Base-by-base conservation (phyloP, 1,140 invertebrate species). In the Drosophila dunni region DNA sequence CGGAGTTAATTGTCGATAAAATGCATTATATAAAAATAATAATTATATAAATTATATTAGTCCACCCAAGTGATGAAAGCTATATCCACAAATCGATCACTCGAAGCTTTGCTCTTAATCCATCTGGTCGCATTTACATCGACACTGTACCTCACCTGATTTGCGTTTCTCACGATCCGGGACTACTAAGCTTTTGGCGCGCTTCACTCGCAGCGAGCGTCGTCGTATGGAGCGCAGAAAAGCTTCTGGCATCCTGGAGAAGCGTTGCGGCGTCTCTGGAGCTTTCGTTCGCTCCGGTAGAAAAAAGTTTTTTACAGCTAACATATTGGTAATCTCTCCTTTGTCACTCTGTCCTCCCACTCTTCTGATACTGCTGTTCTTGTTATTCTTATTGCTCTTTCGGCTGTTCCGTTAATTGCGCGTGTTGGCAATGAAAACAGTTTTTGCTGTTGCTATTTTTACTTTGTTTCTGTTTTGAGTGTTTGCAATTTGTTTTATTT, bases 221-320 rank as follows among this genome's bases (percentile, higher is more conserved):
- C 95, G 90, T 68, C 95, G 93, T 69, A 96, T 94, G 46, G 95
- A 95, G 44, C 95, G 93, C 81, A 96, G 93, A 71, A 96, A 94
- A 54, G 94, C 94, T 91, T 95, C 95, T 0, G 95, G 94, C 94
- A 95, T 95, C 66, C 94, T 91, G 46, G 93, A 93, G 73, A 93
- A 93, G 56, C 91, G 82, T 50, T 92, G 91, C 44, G 93, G 91
- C 24, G 93, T 93, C 54, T 94, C 94, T 24, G 93, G 93, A 77
- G 94, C 93, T 81, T 94, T 93, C 50, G 83, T 48, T 70, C 94
- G 94, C 76, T 95, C 94, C 20, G 95, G 94, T 91, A 95, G 93
- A 81, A 95, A 94, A 91, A 95, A 95, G 85, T 95, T 95, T 81
- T 95, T 95, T 33, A 95, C 94, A 10, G 94, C 94, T 79, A 94